These are phyloP conservation scores for Biston stratarius DNA, from an alignment of 2,888 invertebrate species.

Conservation along the genomic window DNA sequence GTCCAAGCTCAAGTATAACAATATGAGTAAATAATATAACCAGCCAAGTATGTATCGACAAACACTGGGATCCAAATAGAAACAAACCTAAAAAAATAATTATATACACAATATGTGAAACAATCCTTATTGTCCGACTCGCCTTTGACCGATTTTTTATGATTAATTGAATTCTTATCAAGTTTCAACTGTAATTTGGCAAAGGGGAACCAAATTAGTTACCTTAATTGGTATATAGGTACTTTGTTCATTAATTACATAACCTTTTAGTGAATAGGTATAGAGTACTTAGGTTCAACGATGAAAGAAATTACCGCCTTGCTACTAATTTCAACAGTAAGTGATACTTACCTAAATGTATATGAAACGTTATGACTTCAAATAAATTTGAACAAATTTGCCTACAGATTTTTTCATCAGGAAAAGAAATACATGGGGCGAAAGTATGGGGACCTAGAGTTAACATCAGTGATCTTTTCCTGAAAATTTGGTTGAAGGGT, in stretches of 20 bases:
- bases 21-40: too few relatives aligned
- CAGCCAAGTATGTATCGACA: too few relatives aligned
- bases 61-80: too few relatives aligned
- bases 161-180: neutral
- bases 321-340: conserved; percentile 2
- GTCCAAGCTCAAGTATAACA: too few relatives aligned
- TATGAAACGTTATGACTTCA: neutral
- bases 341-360: neutral
- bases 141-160: neutral
- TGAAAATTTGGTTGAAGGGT: conserved; percentile 4
- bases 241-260: too few relatives aligned
- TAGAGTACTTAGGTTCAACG: neutral
- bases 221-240: too few relatives aligned
- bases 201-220: too few relatives aligned
- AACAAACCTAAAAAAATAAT: too few relatives aligned
- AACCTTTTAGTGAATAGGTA: too few relatives aligned
- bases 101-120: too few relatives aligned
- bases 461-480: neutral
- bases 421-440: neutral
- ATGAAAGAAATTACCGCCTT: conserved; percentile 9
- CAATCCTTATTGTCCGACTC: too few relatives aligned
- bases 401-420: conserved; percentile 3
- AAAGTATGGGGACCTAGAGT: neutral
- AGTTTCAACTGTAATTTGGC: too few relatives aligned
- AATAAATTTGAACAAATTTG: neutral